Base-by-base conservation (phyloP, 1,140 invertebrate genomes). In the Aplysia californica region DNA sequence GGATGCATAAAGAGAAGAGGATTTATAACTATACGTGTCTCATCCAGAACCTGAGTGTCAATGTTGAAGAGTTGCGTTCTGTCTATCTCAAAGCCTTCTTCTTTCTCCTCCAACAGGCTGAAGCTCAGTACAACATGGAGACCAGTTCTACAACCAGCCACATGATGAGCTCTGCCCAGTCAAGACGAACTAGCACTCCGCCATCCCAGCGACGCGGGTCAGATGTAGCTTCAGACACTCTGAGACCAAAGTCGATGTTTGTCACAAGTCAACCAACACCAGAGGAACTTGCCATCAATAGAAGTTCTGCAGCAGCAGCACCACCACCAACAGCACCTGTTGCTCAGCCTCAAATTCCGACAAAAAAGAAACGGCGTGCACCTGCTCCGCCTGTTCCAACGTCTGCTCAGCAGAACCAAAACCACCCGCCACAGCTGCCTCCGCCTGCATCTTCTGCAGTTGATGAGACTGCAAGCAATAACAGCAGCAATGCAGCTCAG, bases 241-340 rank as follows among this genome's bases (percentile, higher is more conserved):
- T n/a, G n/a, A n/a, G 86, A 23, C 84, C 86, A n/a, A 80, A 84
- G 31, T 83, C 84, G 4, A 83, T 86, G 84, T 85, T 75, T 29
- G 36, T 75, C 4, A 10, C 58, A 10, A n/a, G n/a, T n/a, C n/a
- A n/a, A n/a, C n/a, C n/a, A n/a, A n/a, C n/a, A n/a, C n/a, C n/a
- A n/a, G n/a, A n/a, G n/a, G n/a, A n/a, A n/a, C n/a, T n/a, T n/a
- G n/a, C n/a, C n/a, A n/a, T n/a, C n/a, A n/a, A n/a, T n/a, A n/a
- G n/a, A n/a, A n/a, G n/a, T n/a, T 61, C 26, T 10, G 29, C 18
- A 20, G 44, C 44, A 50, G 44, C 44, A 50, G n/a, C 44, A 50
- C 58, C 26, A 61, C 26, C 10, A 20, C 10, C 58, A 18, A 61
- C 58, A 20, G 58, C 18, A 61, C 6, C 18, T 18, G n/a, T n/a